Conservation (phyloP, 2,888 invertebrate species). For the Drosophila anceps region DNA sequence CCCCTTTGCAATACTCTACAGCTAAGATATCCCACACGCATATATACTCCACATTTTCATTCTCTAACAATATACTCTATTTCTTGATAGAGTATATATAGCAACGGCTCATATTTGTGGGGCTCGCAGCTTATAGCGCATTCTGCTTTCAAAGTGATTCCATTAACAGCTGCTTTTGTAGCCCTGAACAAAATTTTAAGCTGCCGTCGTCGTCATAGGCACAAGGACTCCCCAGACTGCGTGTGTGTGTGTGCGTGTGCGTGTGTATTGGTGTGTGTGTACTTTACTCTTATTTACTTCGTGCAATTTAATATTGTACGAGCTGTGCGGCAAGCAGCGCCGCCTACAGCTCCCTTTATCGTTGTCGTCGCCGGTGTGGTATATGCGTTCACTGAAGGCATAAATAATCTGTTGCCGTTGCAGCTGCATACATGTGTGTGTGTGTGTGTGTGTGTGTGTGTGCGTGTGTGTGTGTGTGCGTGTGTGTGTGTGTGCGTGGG, state of each 20-base stretch:
- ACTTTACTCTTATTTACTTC: constrained; percentile 65
- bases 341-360: constrained; percentile 14
- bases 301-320: constrained; percentile 72
- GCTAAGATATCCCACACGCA: not conserved
- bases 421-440: constrained; percentile 11
- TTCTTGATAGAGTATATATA: not conserved
- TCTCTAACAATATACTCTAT: not conserved
- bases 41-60: not conserved
- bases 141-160: constrained; percentile 27
- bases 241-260: constrained; percentile 19
- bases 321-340: constrained; percentile 21
- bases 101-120: not conserved
- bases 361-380: constrained; percentile 31
- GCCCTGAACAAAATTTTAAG: constrained; percentile 37
- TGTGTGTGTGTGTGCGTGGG: constrained; percentile 12
- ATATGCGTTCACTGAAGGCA: constrained; percentile 61
- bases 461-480: constrained; percentile 11
- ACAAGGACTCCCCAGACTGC: constrained; percentile 17
- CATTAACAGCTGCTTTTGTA: constrained; percentile 20
- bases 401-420: constrained; percentile 76
- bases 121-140: constrained; percentile 1
- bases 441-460: constrained; percentile 9
- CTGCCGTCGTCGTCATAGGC: constrained; percentile 29
- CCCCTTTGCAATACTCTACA: no score
- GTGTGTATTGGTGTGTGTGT: constrained; percentile 17